phyloP scores from a whole-genome alignment of 1,140 invertebrate genomes.

The Dendroctonus valens region DNA sequence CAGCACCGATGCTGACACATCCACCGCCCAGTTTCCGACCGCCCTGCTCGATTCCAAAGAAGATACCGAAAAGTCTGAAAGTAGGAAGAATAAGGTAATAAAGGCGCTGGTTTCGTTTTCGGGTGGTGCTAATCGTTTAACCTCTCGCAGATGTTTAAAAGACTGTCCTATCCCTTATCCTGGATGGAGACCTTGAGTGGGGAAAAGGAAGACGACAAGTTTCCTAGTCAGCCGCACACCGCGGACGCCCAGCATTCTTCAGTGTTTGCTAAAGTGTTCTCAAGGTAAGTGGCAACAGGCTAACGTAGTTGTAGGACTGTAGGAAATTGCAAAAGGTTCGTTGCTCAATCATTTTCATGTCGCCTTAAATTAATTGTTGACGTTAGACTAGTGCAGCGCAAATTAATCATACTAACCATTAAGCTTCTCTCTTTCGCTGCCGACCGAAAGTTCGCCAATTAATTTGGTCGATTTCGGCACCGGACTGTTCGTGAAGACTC shows the following conservation, averaged over 20 bases:
- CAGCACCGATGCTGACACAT: conserved; percentile 51
- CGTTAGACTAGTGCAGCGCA: not conserved
- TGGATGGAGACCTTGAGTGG: conserved; percentile 87
- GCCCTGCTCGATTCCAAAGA: conserved; percentile 52
- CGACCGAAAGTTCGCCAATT: conserved; percentile 71
- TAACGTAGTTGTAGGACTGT: too few relatives aligned
- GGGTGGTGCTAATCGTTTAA: not conserved
- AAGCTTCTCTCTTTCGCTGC: conserved; percentile 16
- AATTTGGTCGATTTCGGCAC: conserved; percentile 87
- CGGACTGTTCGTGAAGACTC: conserved; percentile 83
- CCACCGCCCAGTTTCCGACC: conserved; percentile 35
- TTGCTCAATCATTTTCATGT: too few relatives aligned
- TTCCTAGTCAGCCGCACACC: conserved; percentile 59
- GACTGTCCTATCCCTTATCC: conserved; percentile 85
- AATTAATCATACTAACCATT: conserved; percentile 20
- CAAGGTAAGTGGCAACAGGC: conserved; percentile 62
- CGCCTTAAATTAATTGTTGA: too few relatives aligned
- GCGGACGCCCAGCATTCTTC: conserved; percentile 69
- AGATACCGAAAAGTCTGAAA: conserved; percentile 54
- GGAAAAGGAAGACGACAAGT: conserved; percentile 62
- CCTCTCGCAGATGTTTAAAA: conserved; percentile 74
- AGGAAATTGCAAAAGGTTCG: too few relatives aligned
- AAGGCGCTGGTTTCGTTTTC: not conserved
- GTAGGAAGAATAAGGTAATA: conserved; percentile 65
- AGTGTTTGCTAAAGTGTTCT: conserved; percentile 86